Evolutionary conservation across 2,888 invertebrate species (phyloP).

Genomic region (Orchesella flavescens): DNA sequence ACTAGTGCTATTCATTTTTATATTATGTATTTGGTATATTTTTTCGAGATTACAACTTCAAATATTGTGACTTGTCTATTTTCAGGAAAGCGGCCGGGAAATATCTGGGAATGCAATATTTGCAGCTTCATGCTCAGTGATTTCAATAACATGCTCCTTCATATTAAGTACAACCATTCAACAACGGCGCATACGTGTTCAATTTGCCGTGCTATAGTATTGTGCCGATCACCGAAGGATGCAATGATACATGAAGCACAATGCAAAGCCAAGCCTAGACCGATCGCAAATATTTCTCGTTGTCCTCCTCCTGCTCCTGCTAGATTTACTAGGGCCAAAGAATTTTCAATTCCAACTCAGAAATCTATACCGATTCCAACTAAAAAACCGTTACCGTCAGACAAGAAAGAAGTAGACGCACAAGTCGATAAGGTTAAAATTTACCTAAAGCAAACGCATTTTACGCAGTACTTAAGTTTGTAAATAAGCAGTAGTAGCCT

Average conservation of each 20-base stretch:
- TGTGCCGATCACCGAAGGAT: conserved; percentile 43
- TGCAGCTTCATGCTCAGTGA: conserved; percentile 44
- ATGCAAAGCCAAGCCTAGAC: conserved; percentile 25
- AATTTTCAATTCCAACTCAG: neutral
- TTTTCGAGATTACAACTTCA: neutral
- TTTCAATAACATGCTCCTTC: conserved; percentile 39
- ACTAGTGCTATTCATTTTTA: neutral
- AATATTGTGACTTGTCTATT: neutral
- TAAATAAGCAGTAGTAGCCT: neutral
- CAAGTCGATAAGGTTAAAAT: conserved; percentile 15
- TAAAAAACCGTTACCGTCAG: neutral
- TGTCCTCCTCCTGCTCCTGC: neutral
- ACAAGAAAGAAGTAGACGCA: conserved; percentile 2
- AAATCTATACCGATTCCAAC: neutral
- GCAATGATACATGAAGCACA: conserved; percentile 36
- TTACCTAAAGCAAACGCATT: too few species aligned
- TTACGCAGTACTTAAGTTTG: too few species aligned
- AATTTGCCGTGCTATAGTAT: conserved; percentile 30
- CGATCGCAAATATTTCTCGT: neutral
- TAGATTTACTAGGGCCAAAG: neutral
- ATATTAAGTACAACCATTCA: conserved; percentile 49
- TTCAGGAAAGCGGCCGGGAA: conserved; percentile 35
- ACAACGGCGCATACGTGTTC: conserved; percentile 44
- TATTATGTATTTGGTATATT: neutral
- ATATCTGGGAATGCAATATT: conserved; percentile 47